Evolutionary conservation across 1,140 invertebrate genomes (phyloP).

Genomic region (Bursaphelenchus mucronatus): DNA sequence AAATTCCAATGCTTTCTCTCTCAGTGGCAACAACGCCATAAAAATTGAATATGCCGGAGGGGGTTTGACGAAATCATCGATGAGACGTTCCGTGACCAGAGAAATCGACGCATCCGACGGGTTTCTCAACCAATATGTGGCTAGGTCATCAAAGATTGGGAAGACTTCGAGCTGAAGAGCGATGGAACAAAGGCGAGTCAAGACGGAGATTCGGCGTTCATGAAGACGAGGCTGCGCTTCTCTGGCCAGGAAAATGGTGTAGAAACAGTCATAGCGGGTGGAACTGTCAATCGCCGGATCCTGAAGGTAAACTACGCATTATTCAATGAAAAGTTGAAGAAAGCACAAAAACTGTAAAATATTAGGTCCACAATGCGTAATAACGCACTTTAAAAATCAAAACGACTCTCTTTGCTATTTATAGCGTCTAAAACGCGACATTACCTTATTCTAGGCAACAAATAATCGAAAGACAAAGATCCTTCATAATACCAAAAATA

Average conservation of each 20-base stretch:
- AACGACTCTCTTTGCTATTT: no score
- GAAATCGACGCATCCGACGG: no score
- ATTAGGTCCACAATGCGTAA: no score
- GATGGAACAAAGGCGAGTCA: background rate
- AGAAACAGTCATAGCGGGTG: slow-evolving; percentile 11
- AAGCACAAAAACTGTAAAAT: no score
- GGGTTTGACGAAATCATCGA: slow-evolving; percentile 10
- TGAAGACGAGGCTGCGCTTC: background rate
- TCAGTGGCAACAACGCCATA: background rate
- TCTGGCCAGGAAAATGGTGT: slow-evolving; percentile 1
- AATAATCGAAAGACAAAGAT: no score
- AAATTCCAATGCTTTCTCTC: background rate
- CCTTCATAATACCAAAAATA: background rate
- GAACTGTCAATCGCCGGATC: background rate
- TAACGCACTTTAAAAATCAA: no score
- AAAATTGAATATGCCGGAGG: background rate
- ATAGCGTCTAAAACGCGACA: no score
- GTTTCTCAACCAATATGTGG: background rate
- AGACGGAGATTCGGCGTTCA: slow-evolving; percentile 1
- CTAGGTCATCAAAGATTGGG: slow-evolving; percentile 12
- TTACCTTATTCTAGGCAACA: no score
- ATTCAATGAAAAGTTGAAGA: no score
- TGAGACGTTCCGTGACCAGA: background rate
- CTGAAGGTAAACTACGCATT: no score
- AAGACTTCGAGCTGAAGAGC: slow-evolving; percentile 3